Percentiles rank a stretch among this genome's conserved stretches.
These are phyloP conservation scores for Anguilla obscura DNA, from an alignment of 2,797 vertebrate species.

Conservation along the genomic window DNA sequence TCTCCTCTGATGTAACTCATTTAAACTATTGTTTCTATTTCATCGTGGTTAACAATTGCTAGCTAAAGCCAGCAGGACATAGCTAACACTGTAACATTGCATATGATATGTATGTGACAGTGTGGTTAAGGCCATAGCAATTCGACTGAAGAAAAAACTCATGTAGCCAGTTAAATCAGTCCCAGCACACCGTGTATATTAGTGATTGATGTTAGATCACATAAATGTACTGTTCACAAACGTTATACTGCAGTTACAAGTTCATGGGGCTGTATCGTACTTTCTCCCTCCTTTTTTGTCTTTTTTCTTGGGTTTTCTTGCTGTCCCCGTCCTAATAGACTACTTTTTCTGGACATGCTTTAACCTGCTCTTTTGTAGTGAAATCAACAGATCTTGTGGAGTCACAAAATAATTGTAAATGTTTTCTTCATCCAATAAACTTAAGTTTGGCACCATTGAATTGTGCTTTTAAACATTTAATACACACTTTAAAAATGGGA, in stretches of 20 bases:
- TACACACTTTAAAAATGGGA: too few species aligned
- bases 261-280: background rate
- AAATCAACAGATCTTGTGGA: background rate
- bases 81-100: background rate
- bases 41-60: background rate
- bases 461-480: too few species aligned
- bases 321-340: background rate
- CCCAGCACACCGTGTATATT: too few species aligned
- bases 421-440: background rate
- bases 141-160: background rate
- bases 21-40: background rate
- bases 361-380: too few species aligned
- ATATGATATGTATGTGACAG: background rate
- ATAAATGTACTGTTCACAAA: too few species aligned
- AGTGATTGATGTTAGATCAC: too few species aligned
- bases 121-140: background rate
- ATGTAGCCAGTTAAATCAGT: background rate
- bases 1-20: background rate
- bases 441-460: too few species aligned
- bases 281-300: background rate
- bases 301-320: background rate
- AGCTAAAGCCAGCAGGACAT: background rate
- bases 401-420: background rate
- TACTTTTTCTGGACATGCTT: background rate
- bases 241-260: background rate